Evolutionary conservation across 2,797 vertebrate genomes (phyloP), one percentile per base, ranked within the genome.

Genomic region (Mus spretus): DNA sequence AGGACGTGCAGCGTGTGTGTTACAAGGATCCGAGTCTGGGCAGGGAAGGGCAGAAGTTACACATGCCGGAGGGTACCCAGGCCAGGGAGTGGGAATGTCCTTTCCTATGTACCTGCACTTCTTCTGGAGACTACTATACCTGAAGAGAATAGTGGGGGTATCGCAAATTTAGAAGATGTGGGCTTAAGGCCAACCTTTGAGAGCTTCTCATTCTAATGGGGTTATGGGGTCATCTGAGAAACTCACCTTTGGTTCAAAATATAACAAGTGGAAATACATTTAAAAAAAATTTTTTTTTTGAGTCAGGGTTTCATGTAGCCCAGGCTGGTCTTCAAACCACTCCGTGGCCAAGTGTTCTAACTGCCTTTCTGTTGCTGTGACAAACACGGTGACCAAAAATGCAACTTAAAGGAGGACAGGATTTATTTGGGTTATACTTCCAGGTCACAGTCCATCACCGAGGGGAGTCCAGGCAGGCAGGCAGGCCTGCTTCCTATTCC

Each of bases 11-110:
- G 98, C 19, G 99, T 97, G 44, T 99, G 99, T 92, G 99, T 99
- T 97, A 99, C 99, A 90, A 99, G 99, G 95, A 99, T 98, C 74
- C 99, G 99, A 15, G 99, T 99, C 99, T 99, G 98, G 92, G 95
- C 70, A 97, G 53, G 96, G 93, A 70, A 82, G 97, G 47, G 90
- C 4, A 6, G 65, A 57, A 80, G 80, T 95, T n/a, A 90, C 57
- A 3, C 2, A 5, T 11, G 0, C 15, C 67, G 82, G 28, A 12
- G 17, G 0, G 13, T 61, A 61, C 53, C 28, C 11, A 20, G 50
- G 37, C 83, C 10, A 20, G 81, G 15, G 34, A 3, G 57, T 20
- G 59, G 9, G 13, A 47, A 15, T 2, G 15, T 26, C 44, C n/a
- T 28, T 34, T 44, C 44, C 13, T 47, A 2, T 55, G 50, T 14